These are phyloP conservation scores for Acanthopleura granulata DNA, from an alignment of 2,888 invertebrate species.

Conservation along the genomic window DNA sequence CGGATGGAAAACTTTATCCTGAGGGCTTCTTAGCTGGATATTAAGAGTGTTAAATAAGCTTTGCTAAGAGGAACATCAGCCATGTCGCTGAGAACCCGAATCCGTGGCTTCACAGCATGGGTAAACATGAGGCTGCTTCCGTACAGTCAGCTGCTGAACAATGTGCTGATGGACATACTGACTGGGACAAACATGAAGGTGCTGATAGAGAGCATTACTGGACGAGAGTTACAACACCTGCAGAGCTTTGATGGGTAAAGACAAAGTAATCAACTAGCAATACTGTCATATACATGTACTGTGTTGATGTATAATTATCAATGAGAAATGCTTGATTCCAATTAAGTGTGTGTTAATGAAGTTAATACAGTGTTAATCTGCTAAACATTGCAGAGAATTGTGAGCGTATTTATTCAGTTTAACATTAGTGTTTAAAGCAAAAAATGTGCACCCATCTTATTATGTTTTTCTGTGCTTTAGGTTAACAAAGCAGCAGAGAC, in stretches of 20 bases:
- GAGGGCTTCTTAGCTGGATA: too few relatives aligned
- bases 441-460: neutral
- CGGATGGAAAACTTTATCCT: too few relatives aligned
- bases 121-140: slow-evolving; percentile 64
- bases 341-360: too few relatives aligned
- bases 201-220: slow-evolving; percentile 66
- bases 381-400: too few relatives aligned
- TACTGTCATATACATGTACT: neutral
- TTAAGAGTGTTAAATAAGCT: too few relatives aligned
- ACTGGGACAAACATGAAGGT: slow-evolving; percentile 66
- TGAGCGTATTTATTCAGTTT: too few relatives aligned
- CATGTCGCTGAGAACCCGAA: slow-evolving; percentile 65
- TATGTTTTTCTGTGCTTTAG: slow-evolving; percentile 41
- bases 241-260: slow-evolving; percentile 66
- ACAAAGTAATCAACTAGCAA: neutral
- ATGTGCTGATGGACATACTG: slow-evolving; percentile 66
- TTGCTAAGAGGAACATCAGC: too few relatives aligned
- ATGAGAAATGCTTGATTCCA: too few relatives aligned
- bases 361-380: too few relatives aligned
- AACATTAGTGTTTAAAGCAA: too few relatives aligned
- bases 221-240: slow-evolving; percentile 56
- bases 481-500: slow-evolving; percentile 63
- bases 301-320: neutral
- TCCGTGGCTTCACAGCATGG: slow-evolving; percentile 68
- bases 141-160: slow-evolving; percentile 62